Base-by-base conservation (phyloP, 2,113 vertebrate species). In the Tympanuchus pallidicinctus region DNA sequence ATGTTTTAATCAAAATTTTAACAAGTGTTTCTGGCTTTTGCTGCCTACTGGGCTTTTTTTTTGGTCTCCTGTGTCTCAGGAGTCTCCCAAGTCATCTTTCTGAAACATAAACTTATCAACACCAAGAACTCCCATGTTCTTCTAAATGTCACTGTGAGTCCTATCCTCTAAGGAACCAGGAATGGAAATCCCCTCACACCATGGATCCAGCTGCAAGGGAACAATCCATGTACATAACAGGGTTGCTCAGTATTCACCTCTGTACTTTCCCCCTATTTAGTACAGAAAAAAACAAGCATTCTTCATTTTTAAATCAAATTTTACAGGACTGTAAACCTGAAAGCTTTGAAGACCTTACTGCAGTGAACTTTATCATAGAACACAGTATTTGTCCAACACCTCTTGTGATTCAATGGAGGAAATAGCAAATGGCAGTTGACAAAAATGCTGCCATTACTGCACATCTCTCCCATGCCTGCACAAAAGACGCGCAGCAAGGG, bases 191-290 rank as follows among this genome's bases (percentile, higher is more conserved):
- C 6, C 25, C 57, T 73, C 48, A 48, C 18, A 24, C 6, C 42
- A 78, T 63, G 60, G 12, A 73, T 75, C 10, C 82, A 79, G 36
- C 25, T 48, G 57, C 34, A 59, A 47, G 45, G 7, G 12, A 63
- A 50, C n/a, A 81, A 52, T 16, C 17, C 61, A 50, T 0, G 0
- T 8, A 54, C 0, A 0, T 3, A 36, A 25, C 59, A 61, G 34
- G 6, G 22, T 8, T 40, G 9, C 74, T 84, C 67, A 11, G 22
- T 38, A 67, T 54, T 67, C 42, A 64, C 14, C 50, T 47, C 28
- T 0, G 0, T 1, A 82, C 5, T n/a, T n/a, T 16, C 72, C 13
- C 10, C 8, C 17, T 59, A 2, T 34, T 38, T 54, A 30, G 21
- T 21, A 12, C 70, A 8, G 28, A 65, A 60, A 42, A 83, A 70